Evolutionary conservation across 2,797 vertebrate genomes (phyloP), one percentile per base, ranked within the genome.

Genomic region (Uromys caudimaculatus): DNA sequence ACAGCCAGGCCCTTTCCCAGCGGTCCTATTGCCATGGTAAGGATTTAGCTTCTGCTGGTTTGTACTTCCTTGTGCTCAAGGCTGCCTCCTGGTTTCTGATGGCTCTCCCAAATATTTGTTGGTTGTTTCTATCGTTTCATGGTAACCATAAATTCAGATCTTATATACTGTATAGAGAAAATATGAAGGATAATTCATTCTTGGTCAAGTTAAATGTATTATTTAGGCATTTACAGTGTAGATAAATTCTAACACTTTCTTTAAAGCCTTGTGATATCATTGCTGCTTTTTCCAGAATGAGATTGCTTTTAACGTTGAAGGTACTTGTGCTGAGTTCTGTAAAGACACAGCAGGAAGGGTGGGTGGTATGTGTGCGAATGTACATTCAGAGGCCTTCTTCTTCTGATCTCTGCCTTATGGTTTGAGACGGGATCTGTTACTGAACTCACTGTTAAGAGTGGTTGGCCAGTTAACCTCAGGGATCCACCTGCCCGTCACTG

Each of bases 181-280:
- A 32, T 44, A 1, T 24, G 27, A 77, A 62, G 73, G 67, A 76
- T 62, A 54, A 76, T 81, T 89, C 58, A 71, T 23, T 93, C 82
- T 89, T 77, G 21, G 27, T 93, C 81, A 71, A 52, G 47, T 78
- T 92, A 81, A 89, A 60, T 44, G 47, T 58, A 77, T 44, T 85
- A 27, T 41, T 91, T 71, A 82, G 75, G 89, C 29, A 67, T 89
- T 86, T 86, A 29, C 12, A 44, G 47, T 86, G 6, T 50, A 71
- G 71, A 69, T 85, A 19, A 38, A 78, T 56, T 81, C 12, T 11
- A 90, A 14, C 47, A 32, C 52, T 50, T 84, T 95, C 64, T 95
- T 52, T 92, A 56, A n/a, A 67, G 79, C 56, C 54, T 52, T 23
- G n/a, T 17, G 85, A 29, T 94, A 11, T 64, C n/a, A 71, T 82